Conservation (phyloP, 1,140 invertebrate genomes). For the Gonatopus flavifemur region DNA sequence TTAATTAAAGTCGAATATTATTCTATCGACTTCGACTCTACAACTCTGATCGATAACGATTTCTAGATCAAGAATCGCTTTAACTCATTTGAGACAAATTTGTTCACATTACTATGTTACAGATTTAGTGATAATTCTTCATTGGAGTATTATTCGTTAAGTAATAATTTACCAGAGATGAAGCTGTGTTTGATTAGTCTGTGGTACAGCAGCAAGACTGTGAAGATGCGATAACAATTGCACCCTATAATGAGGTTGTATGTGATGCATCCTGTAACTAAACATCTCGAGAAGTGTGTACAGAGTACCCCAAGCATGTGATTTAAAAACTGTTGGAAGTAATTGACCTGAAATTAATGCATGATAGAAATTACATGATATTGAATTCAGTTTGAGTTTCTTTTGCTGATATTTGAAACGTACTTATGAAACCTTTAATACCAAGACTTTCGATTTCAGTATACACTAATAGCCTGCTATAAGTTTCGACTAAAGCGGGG, state of each 20-base stretch:
- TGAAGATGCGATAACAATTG: constrained; percentile 89
- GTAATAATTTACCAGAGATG: constrained; percentile 85
- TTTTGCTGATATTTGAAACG: constrained; percentile 47
- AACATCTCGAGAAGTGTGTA: constrained; percentile 97
- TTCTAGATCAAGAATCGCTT: no score
- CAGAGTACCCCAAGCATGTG: constrained; percentile 90
- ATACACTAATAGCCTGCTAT: constrained; percentile 89
- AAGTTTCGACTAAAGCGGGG: constrained; percentile 93
- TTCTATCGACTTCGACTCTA: no score
- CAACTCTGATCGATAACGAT: no score
- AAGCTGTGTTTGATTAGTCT: constrained; percentile 93
- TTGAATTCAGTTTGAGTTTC: constrained; percentile 3
- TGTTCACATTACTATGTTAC: no score
- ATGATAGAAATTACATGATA: constrained; percentile 2
- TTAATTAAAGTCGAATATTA: no score
- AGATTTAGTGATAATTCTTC: no score
- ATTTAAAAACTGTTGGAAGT: constrained; percentile 86
- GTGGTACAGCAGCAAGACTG: constrained; percentile 82
- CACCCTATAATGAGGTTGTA: constrained; percentile 91
- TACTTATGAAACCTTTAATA: constrained; percentile 95
- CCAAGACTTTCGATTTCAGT: constrained; percentile 96
- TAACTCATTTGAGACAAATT: no score
- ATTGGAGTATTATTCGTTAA: no score
- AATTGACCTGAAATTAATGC: constrained; percentile 78
- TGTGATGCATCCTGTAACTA: constrained; percentile 93